Percentiles rank a stretch among this genome's conserved stretches.
These are phyloP conservation scores for Hyperopisus bebe DNA, from an alignment of 2,113 vertebrate genomes.

Conservation along the genomic window DNA sequence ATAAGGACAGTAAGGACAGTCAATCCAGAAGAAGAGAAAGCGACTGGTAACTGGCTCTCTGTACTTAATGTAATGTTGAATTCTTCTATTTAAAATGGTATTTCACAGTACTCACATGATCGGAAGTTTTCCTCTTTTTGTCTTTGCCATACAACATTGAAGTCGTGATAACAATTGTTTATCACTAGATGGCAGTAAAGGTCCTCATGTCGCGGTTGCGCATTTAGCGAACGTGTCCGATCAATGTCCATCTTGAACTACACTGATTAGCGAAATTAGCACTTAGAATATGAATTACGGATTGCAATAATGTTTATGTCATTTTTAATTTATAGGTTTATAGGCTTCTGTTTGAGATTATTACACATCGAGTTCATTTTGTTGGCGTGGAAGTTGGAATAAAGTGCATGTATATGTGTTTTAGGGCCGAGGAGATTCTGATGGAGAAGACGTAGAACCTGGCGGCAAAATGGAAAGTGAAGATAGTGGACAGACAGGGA, in stretches of 20 bases:
- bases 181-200: background rate
- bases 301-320: background rate
- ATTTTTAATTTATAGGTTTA: background rate
- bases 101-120: background rate
- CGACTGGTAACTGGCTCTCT: background rate
- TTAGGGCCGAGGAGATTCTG: background rate
- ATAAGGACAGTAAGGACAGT: background rate
- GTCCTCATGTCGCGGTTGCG: background rate
- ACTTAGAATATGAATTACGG: background rate
- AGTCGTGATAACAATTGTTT: background rate
- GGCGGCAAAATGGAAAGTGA: background rate
- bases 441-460: background rate
- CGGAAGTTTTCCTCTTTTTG: background rate
- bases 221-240: background rate
- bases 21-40: background rate
- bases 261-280: background rate
- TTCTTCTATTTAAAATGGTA: background rate
- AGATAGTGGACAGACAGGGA: background rate
- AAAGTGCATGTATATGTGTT: background rate
- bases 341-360: background rate
- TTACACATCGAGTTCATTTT: background rate
- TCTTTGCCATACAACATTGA: background rate
- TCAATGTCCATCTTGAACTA: background rate
- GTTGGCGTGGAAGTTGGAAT: background rate
- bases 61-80: background rate